Conservation (phyloP, 2,797 vertebrate species). For the Falco columbarius region DNA sequence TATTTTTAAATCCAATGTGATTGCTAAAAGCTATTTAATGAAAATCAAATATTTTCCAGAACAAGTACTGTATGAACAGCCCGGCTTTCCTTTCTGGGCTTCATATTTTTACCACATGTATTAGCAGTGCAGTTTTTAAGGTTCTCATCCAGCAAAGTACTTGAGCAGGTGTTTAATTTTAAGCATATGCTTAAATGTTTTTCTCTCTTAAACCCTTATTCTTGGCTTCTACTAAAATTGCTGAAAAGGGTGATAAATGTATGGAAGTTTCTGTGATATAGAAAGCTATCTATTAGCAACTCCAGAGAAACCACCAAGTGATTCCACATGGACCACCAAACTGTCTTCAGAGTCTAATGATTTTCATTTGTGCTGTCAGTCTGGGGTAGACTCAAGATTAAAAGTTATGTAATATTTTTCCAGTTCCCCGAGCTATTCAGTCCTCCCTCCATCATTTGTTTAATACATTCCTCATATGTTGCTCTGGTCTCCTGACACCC, state of each 20-base stretch:
- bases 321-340: constrained; percentile 67
- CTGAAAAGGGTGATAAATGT: constrained; percentile 61
- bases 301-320: constrained; percentile 67
- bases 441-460: constrained; percentile 48
- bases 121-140: neutral
- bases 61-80: neutral
- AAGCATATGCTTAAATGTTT: constrained; percentile 46
- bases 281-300: constrained; percentile 59
- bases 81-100: neutral
- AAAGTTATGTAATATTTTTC: constrained; percentile 65
- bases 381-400: constrained; percentile 18
- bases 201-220: constrained; percentile 42
- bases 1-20: neutral
- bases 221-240: neutral
- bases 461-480: constrained; percentile 70
- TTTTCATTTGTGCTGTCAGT: constrained; percentile 59
- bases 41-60: constrained; percentile 28
- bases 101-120: constrained; percentile 28
- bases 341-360: constrained; percentile 43
- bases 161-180: constrained; percentile 63
- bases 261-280: constrained; percentile 65
- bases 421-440: neutral
- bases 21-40: constrained; percentile 15
- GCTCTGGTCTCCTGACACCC: constrained; percentile 56
- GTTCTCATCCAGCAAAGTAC: constrained; percentile 32